Percentiles rank a stretch among this genome's conserved stretches.
Evolutionary conservation across 2,113 vertebrate genomes (phyloP).

Genomic region (Myrmecobius fasciatus): DNA sequence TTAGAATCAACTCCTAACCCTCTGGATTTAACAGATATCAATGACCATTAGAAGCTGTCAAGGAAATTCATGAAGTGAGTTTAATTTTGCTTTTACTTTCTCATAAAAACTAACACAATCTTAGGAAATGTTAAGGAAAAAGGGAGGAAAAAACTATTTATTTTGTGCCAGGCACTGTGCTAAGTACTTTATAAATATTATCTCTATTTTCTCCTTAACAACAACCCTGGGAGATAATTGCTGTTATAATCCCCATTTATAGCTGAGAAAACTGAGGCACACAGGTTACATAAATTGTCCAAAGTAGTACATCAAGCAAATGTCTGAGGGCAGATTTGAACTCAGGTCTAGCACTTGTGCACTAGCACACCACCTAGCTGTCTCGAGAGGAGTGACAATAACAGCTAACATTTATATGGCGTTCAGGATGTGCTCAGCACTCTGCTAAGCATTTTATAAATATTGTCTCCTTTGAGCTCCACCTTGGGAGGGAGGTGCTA

Average conservation of each 20-base stretch:
- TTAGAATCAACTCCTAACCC: neutral
- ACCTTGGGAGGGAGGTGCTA: neutral
- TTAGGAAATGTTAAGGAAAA: neutral
- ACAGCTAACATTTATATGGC: neutral
- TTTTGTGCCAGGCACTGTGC: neutral
- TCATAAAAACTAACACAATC: neutral
- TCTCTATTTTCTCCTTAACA: neutral
- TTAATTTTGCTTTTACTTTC: neutral
- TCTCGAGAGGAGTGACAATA: neutral
- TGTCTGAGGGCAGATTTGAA: neutral
- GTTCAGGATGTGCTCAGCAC: neutral
- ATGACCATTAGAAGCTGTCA: constrained; percentile 11
- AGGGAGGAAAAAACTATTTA: neutral
- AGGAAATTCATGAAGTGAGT: neutral
- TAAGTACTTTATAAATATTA: neutral
- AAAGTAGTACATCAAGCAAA: neutral
- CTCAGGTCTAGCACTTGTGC: neutral
- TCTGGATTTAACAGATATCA: neutral
- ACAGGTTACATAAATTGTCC: neutral
- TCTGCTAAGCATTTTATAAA: neutral
- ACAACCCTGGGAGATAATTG: neutral
- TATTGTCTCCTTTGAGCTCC: neutral
- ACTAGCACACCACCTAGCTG: no score
- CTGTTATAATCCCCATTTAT: neutral
- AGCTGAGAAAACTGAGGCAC: neutral